Base-by-base conservation (phyloP, 2,113 vertebrate species). In the Hoplias malabaricus region DNA sequence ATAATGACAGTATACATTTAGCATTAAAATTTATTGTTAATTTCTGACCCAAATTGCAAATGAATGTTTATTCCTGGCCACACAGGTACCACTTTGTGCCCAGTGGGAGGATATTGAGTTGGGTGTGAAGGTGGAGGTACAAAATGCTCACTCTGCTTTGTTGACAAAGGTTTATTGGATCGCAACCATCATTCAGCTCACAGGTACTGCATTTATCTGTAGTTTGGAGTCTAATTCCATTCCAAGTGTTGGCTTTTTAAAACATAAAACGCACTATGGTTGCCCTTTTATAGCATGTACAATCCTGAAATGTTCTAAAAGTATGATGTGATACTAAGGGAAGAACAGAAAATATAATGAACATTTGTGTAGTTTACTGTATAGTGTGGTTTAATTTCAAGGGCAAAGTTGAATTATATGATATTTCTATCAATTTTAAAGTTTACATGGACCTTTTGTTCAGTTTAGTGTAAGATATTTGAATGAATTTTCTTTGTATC, bases 121-220 rank as follows among this genome's bases (percentile, higher is more conserved):
- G 40, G 96, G 96, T 23, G 93, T 98, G 91, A 98, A 94, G 82
- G 95, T 99, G 80, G 98, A 99, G 87, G 95, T 98, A 53, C 87
- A 97, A 81, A 99, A 98, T 90, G 94, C 85, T 0, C 95, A 97
- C 0, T 94, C 96, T 0, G 92, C 96, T 67, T 94, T 98, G 54
- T 94, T 95, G 82, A 96, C 94, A 82, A 95, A 96, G 9, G 96
- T 98, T 38, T 98, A 98, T 90, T 99, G 97, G 98, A 98, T 99
- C 0, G 96, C 96, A 0, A 93, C 94, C 0, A 92, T 98, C 85
- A 90, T 98, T 77, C 93, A 93, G 80, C 82, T 95, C 0, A 92
- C 96, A 86, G 98, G 98, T 98, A 76, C 8, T 34, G 27, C 36
- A 63, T 27, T 34, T 56, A 4, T n/a, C n/a, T n/a, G n/a, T n/a